Percentiles rank a stretch among this genome's conserved stretches.
These are phyloP conservation scores for Ecliptopera silaceata DNA, from an alignment of 2,888 invertebrate species.

Conservation along the genomic window DNA sequence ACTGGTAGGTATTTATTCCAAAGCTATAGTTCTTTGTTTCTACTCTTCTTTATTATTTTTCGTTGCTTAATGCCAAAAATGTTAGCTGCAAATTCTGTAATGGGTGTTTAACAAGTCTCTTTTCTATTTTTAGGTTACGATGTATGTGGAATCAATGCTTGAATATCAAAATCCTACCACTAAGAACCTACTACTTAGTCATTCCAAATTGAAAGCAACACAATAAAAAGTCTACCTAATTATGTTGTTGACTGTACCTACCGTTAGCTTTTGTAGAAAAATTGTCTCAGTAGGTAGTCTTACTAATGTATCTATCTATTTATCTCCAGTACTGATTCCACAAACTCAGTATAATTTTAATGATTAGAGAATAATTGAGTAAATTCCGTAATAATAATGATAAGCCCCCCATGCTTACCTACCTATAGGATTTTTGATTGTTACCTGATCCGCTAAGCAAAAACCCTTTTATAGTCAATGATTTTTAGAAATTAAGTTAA, in stretches of 20 bases:
- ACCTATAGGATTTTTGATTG: slow-evolving; percentile 70
- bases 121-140: slow-evolving; percentile 70
- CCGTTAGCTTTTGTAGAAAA: neutral
- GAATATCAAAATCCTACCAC: slow-evolving; percentile 1
- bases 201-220: too few relatives aligned
- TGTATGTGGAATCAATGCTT: slow-evolving; percentile 58
- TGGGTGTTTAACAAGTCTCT: slow-evolving; percentile 61
- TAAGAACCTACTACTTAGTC: too few relatives aligned
- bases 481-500: slow-evolving; percentile 75
- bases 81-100: slow-evolving; percentile 72
- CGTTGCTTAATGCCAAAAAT: slow-evolving; percentile 82
- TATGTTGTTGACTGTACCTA: neutral
- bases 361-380: slow-evolving; percentile 72
- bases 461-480: slow-evolving; percentile 77
- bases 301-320: neutral
- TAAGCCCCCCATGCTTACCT: slow-evolving; percentile 74
- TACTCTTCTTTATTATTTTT: slow-evolving; percentile 59
- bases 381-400: slow-evolving; percentile 77
- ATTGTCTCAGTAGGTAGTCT: neutral
- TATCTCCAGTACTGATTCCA: slow-evolving; percentile 46
- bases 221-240: too few relatives aligned
- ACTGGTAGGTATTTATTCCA: slow-evolving; percentile 76
- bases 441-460: slow-evolving; percentile 75
- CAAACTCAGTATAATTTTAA: slow-evolving; percentile 67
- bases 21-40: slow-evolving; percentile 74